These are phyloP conservation scores for Dioctria rufipes DNA, from an alignment of 2,888 invertebrate genomes.

Conservation along the genomic window DNA sequence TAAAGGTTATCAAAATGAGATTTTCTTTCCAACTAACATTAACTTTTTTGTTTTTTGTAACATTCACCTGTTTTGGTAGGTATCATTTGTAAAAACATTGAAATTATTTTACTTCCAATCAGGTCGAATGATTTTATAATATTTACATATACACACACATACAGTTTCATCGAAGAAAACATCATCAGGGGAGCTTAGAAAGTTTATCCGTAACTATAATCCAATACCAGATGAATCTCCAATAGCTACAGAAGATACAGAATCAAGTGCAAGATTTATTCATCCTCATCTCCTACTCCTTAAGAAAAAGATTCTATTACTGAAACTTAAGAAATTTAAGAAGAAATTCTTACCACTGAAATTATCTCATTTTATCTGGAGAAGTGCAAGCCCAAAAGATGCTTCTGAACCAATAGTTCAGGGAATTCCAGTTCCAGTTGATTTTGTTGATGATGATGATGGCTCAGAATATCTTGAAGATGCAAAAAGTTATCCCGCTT, in stretches of 20 bases:
- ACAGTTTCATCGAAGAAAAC: not conserved
- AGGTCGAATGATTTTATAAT: not conserved
- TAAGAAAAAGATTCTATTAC: not conserved
- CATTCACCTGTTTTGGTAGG: not conserved
- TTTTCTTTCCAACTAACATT: not conserved
- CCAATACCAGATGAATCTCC: not conserved
- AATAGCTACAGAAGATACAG: not conserved
- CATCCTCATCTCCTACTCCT: not conserved
- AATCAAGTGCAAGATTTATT: not conserved
- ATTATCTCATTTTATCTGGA: not conserved
- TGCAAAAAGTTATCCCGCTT: too few species aligned
- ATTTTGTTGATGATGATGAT: too few species aligned
- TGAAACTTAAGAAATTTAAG: not conserved
- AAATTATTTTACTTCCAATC: not conserved
- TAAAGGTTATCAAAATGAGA: too few species aligned
- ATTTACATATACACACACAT: too few species aligned
- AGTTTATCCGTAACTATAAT: not conserved
- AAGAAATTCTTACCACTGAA: not conserved
- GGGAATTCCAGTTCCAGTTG: not conserved
- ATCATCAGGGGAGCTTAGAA: not conserved
- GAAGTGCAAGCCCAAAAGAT: not conserved
- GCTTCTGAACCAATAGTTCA: not conserved
- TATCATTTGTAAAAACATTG: not conserved
- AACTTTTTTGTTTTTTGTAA: not conserved
- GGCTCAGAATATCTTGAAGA: too few species aligned